Percentiles rank a stretch among this genome's conserved stretches.
phyloP scores from a whole-genome alignment of 1,140 invertebrate genomes.

The Camponotus floridanus region DNA sequence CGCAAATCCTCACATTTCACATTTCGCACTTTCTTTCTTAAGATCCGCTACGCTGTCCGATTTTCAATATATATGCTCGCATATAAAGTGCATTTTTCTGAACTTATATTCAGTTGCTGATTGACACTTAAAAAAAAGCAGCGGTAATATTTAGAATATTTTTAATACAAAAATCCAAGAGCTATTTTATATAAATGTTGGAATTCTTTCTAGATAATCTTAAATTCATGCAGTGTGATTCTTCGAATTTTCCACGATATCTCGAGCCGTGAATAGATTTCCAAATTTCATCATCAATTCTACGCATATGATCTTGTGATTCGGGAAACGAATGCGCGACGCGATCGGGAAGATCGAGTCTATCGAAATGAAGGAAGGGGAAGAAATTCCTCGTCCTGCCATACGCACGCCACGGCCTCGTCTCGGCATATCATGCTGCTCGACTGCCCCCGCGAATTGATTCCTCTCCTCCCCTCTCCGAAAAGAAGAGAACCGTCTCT shows the following conservation, averaged over 20 bases:
- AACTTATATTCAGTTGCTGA: background rate
- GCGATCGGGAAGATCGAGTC: slow-evolving; percentile 41
- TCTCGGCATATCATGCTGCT: slow-evolving; percentile 64
- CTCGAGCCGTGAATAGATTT: slow-evolving; percentile 2
- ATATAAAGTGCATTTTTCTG: background rate
- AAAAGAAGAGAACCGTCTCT: slow-evolving; percentile 27
- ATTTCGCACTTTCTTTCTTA: background rate
- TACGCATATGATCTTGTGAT: slow-evolving; percentile 6
- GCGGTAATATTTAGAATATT: background rate
- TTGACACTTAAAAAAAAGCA: background rate
- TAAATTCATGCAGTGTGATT: background rate
- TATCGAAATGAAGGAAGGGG: slow-evolving; percentile 12
- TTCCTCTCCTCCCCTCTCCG: slow-evolving; percentile 36
- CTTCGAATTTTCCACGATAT: background rate
- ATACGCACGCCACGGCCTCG: slow-evolving; percentile 55
- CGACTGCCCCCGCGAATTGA: slow-evolving; percentile 58
- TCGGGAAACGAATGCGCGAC: background rate
- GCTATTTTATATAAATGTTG: background rate
- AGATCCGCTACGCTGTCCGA: background rate
- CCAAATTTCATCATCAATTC: slow-evolving; percentile 45
- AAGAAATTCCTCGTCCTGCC: slow-evolving; percentile 38
- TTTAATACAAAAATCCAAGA: background rate
- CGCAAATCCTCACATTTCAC: background rate
- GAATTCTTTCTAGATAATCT: background rate
- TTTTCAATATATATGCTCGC: background rate